Percentiles rank a stretch among this genome's conserved stretches.
Evolutionary conservation across 2,113 vertebrate species (phyloP).

Genomic region (Colinus virginianus): DNA sequence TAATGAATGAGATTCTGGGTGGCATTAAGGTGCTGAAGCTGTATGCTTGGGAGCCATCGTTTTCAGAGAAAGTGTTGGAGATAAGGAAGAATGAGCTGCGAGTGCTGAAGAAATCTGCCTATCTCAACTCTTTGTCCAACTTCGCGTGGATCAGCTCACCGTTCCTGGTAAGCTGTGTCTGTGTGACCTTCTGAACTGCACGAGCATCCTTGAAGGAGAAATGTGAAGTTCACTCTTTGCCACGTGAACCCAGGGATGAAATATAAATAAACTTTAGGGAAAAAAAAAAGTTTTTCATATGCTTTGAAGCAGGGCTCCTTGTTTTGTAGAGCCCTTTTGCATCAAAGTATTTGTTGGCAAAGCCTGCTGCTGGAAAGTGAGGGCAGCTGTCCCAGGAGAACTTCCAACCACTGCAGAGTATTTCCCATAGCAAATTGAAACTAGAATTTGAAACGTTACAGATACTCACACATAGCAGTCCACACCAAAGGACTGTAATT

Average conservation of each 20-base stretch:
- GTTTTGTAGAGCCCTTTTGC: background rate
- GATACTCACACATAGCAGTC: background rate
- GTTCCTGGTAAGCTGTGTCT: constrained; percentile 84
- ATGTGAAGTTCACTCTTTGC: background rate
- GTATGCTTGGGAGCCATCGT: constrained; percentile 95
- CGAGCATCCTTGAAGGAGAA: background rate
- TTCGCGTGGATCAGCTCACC: constrained; percentile 92
- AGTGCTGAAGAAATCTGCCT: constrained; percentile 85
- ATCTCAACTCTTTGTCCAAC: constrained; percentile 86
- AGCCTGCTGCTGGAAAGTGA: background rate
- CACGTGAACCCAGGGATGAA: background rate
- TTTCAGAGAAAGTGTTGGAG: constrained; percentile 85
- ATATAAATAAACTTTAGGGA: background rate
- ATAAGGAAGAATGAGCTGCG: constrained; percentile 89
- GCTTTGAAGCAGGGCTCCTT: constrained; percentile 7
- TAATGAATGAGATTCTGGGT: constrained; percentile 95
- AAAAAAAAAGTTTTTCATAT: background rate
- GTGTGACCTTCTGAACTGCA: background rate
- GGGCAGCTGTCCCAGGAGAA: constrained; percentile 17
- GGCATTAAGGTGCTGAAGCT: constrained; percentile 98
- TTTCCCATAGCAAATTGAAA: constrained; percentile 41
- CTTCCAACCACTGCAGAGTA: constrained; percentile 32
- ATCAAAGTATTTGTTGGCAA: constrained; percentile 1
- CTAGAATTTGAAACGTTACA: constrained; percentile 13
- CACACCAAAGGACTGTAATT: background rate